Evolutionary conservation across 2,888 invertebrate genomes (phyloP).

Genomic region (Neoaliturus tenellus): DNA sequence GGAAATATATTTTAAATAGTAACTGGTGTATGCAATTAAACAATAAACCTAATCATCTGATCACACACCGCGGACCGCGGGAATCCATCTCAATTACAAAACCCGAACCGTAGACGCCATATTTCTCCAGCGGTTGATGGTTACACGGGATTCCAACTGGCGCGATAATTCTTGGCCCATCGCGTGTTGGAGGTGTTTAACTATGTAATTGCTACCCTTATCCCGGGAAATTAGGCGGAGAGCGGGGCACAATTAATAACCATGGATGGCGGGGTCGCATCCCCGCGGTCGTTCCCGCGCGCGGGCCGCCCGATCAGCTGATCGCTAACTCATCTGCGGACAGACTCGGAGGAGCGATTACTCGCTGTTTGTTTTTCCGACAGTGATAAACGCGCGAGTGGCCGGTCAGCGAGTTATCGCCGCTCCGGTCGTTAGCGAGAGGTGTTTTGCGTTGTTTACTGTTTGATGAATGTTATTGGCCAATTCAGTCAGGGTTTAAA

Average conservation of each 20-base stretch:
- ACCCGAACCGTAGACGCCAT: background rate
- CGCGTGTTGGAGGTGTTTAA: slow-evolving; percentile 38
- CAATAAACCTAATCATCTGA: too few relatives aligned
- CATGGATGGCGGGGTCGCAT: background rate
- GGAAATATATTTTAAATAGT: too few relatives aligned
- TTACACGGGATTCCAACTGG: slow-evolving; percentile 31
- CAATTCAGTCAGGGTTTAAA: slow-evolving; percentile 32
- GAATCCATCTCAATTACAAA: background rate
- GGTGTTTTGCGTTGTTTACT: slow-evolving; percentile 37
- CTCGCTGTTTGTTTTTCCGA: slow-evolving; percentile 44
- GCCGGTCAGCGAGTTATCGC: slow-evolving; percentile 24
- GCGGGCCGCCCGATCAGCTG: background rate
- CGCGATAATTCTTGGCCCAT: slow-evolving; percentile 25
- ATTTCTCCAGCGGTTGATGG: background rate
- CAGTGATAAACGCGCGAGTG: slow-evolving; percentile 31
- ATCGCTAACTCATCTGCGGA: slow-evolving; percentile 44
- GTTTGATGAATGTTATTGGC: slow-evolving; percentile 37
- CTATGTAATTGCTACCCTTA: slow-evolving; percentile 49
- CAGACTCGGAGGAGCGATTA: slow-evolving; percentile 44
- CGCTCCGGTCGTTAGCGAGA: slow-evolving; percentile 15
- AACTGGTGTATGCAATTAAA: too few relatives aligned
- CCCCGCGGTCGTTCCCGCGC: slow-evolving; percentile 24
- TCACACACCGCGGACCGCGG: background rate
- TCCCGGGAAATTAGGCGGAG: slow-evolving; percentile 29
- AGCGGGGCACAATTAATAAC: slow-evolving; percentile 34